Evolutionary conservation across 2,113 vertebrate genomes (phyloP), one percentile per base, ranked within the genome.

Genomic region (Phainopepla nitens): DNA sequence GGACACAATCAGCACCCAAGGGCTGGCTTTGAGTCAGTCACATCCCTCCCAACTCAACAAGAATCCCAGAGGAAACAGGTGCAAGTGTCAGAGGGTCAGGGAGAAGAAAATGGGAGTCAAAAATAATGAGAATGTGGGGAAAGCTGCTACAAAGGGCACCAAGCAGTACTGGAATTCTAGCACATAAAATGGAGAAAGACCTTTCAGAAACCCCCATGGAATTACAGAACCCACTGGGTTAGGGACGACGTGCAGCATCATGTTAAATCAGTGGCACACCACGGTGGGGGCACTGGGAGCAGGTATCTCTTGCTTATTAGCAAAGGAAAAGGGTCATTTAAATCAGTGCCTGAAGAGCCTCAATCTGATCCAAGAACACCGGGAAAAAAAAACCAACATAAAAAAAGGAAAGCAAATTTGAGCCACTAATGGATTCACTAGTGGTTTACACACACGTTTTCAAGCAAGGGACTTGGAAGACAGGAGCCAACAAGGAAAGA

Each of bases 241-340:
- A 70, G 54, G 21, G 25, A 60, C 70, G 51, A 3, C 0, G 2
- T 27, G 23, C 71, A 75, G 12, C 2, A 25, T 22, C 13, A 15
- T 0, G 3, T 42, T 54, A 75, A 60, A 70, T 45, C 50, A 27
- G 20, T 6, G 16, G 13, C 6, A 70, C 7, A 19, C 0, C 2
- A 36, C 18, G 49, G 42, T 2, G 35, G 31, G 51, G 23, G 21
- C 60, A 19, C 24, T 15, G 53, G 14, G 53, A 14, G 24, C 36
- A 53, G 28, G 15, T 6, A 39, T 23, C n/a, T 41, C 11, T 41
- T 11, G 1, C 28, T 27, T 2, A 61, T 6, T 7, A 31, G 69
- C 47, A 78, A 58, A 57, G n/a, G 49, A 89, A 56, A 85, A 4
- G 5, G 14, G 3, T 69, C 20, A 72, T 15, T 90, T 45, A 72